Conservation (phyloP, 1,140 invertebrate species). For the Platyscapa corneri region DNA sequence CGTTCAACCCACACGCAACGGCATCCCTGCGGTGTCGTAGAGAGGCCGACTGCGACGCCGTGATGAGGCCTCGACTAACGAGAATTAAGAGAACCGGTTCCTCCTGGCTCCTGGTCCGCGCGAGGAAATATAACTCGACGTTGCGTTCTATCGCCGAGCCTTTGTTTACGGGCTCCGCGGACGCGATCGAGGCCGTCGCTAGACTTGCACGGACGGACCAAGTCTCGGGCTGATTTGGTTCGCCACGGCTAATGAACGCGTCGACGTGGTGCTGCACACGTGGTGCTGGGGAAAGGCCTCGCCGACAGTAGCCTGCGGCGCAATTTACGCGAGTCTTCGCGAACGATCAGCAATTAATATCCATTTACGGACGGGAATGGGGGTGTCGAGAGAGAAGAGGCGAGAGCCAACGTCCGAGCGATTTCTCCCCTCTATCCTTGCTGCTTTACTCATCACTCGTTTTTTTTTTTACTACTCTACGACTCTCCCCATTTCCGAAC, state of each 20-base stretch:
- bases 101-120: slow-evolving; percentile 17
- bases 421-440: slow-evolving; percentile 7
- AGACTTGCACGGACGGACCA: too few species aligned
- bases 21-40: neutral
- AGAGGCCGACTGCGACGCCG: neutral
- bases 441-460: neutral
- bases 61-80: slow-evolving; percentile 29
- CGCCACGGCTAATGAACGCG: slow-evolving; percentile 26
- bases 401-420: neutral
- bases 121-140: neutral
- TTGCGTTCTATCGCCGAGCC: neutral
- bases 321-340: neutral
- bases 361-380: slow-evolving; percentile 11
- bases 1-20: neutral
- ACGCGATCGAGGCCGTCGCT: neutral
- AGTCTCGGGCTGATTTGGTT: too few species aligned
- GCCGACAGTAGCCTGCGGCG: neutral
- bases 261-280: neutral
- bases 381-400: neutral
- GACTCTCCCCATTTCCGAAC: neutral
- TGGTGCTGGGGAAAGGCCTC: neutral
- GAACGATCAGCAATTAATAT: slow-evolving; percentile 45
- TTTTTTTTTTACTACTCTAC: neutral
- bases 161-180: slow-evolving; percentile 41
- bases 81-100: slow-evolving; percentile 53